Conservation (phyloP, 2,888 invertebrate species). For the Sarcophaga caerulescens region DNA sequence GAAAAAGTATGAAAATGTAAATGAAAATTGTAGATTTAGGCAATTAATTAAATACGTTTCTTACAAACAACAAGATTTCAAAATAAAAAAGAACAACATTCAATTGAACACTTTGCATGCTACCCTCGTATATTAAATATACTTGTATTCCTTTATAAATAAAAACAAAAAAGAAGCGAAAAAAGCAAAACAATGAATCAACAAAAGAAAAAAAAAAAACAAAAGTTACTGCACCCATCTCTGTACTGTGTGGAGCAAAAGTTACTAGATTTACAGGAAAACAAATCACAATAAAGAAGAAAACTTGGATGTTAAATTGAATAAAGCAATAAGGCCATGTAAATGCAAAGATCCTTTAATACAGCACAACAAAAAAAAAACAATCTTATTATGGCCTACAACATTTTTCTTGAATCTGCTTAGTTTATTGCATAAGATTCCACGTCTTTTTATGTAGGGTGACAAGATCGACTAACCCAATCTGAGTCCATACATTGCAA, state of each 20-base stretch:
- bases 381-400: too few species aligned
- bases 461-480: too few species aligned
- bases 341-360: too few species aligned
- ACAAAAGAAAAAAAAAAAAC: slow-evolving; percentile 33
- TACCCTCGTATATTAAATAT: neutral
- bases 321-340: neutral
- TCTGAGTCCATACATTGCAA: too few species aligned
- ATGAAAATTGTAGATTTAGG: too few species aligned
- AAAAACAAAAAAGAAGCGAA: neutral
- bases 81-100: neutral
- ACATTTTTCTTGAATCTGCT: too few species aligned
- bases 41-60: neutral
- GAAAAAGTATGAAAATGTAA: too few species aligned
- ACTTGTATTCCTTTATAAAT: neutral
- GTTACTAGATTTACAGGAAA: neutral
- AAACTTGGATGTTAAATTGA: neutral
- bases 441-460: too few species aligned
- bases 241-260: neutral
- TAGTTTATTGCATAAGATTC: too few species aligned
- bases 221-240: slow-evolving; percentile 56
- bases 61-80: neutral
- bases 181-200: slow-evolving; percentile 8
- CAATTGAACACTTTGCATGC: too few species aligned
- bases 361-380: too few species aligned
- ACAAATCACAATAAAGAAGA: neutral